Base-by-base conservation (phyloP, 23 tunicate genomes). In the Halocynthia aurantium region DNA sequence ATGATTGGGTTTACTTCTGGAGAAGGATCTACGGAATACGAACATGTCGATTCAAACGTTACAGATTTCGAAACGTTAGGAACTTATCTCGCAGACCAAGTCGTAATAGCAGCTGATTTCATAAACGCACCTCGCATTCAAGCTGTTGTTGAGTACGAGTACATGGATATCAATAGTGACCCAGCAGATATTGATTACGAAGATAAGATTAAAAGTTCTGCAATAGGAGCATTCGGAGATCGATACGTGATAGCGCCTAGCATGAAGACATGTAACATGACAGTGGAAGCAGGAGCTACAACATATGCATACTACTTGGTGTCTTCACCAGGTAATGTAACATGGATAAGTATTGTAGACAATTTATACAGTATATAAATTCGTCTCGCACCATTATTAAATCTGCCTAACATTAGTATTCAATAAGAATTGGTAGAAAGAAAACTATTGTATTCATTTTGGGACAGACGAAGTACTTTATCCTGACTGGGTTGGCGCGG, bases 221-320 rank as follows among this genome's bases (percentile, higher is more conserved):
- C 62, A 8, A 52, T 74, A 19, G 13, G 56, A 6, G 22, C 56
- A 19, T 9, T 15, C 22, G 78, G 78, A 22, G 78, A 74, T 54
- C 55, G 56, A 74, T 22, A 74, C 21, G 64, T 74, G 60, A 54
- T 74, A 8, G 78, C 78, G 9, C 62, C 78, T 19, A 74, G 78
- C 31, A 15, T 74, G 22, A 1, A 22, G 13, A 22, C 56, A 7
- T 62, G 64, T 22, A 74, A 74, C 63, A 74, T 12, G 10, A 74
- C 78, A 20, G 70, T 65, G 10, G 31, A 40, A 15, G 70, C 70
- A 10, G 49, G 31, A 15, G 15, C 70, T 20, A 65, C 70, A 31
- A 4, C 44, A 31, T 31, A 67, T 67, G 72, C 22, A 13, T 67
- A 50, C 72, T 10, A 67, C 21, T 67, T 67, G 72, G 12, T 11